Base-by-base conservation (phyloP, 1,140 invertebrate genomes). In the Heliothis virescens region DNA sequence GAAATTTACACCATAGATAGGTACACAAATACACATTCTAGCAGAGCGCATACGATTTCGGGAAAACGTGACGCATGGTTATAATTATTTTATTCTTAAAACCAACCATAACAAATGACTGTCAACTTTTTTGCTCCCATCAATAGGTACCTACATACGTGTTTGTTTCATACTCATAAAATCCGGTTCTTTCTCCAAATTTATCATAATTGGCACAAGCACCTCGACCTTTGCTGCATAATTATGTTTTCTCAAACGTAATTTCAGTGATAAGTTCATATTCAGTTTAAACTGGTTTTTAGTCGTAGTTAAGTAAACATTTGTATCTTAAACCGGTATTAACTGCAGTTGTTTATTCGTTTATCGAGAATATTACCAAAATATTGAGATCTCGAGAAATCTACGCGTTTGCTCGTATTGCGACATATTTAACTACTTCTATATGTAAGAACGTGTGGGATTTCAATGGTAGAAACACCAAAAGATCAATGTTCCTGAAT, bases 201-300 rank as follows among this genome's bases (percentile, higher is more conserved):
- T 59, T 18, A 16, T 59, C 13, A 3, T 59, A 26, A 21, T 26
- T 18, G n/a, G 41, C 34, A 18, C 5, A 29, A n/a, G 13, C 5
- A 41, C 13, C 16, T 47, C n/a, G 62, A 47, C 41, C 41, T 65
- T 48, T 18, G 9, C 9, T 11, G n/a, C 9, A 3, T 41, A 48
- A 48, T 18, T 63, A 16, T 48, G 41, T 65, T 65, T 65, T 41
- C 34, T 65, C 16, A 48, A 47, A 65, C n/a, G 18, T 41, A 47
- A 18, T 26, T 2, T 13, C 4, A 11, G n/a, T 10, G 62, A 65
- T 65, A 65, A 41, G 34, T 48, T 15, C 10, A 21, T 1, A 65
- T 41, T n/a, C 34, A 18, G 62, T 65, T 48, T 16, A 12, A 48
- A 21, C 41, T 18, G 62, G 29, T 21, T 65, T 65, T 12, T 18